These are phyloP conservation scores for Boloria euphrosyne DNA, from an alignment of 2,888 invertebrate genomes.

Conservation along the genomic window DNA sequence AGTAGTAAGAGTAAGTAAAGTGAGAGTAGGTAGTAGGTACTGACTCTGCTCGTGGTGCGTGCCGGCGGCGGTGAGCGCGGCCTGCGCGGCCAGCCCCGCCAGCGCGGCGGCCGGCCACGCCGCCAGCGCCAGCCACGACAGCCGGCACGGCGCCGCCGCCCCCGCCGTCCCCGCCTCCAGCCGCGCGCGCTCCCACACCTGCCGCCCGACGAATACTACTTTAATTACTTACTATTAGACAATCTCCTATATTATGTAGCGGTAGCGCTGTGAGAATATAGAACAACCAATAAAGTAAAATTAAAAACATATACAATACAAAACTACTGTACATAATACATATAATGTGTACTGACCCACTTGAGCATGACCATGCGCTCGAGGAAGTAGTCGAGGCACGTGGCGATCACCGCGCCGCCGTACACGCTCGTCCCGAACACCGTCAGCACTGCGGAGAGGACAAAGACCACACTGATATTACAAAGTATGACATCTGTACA, in stretches of 20 bases:
- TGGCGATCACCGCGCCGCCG: slow-evolving; percentile 87
- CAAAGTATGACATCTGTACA: too few relatives aligned
- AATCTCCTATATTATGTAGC: background rate
- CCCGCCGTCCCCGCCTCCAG: slow-evolving; percentile 78
- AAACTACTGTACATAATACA: background rate
- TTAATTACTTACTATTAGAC: too few relatives aligned
- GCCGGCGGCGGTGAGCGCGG: slow-evolving; percentile 86
- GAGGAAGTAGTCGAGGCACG: slow-evolving; percentile 88
- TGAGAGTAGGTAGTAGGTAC: slow-evolving; percentile 40
- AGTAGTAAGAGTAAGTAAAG: too few relatives aligned
- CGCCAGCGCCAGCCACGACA: slow-evolving; percentile 88
- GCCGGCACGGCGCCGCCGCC: slow-evolving; percentile 84
- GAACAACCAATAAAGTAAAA: too few relatives aligned
- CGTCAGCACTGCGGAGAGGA: slow-evolving; percentile 80
- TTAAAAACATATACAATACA: too few relatives aligned
- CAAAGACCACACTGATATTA: background rate
- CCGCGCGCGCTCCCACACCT: slow-evolving; percentile 85
- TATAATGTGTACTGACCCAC: slow-evolving; percentile 73
- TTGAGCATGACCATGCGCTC: slow-evolving; percentile 86
- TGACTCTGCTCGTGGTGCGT: slow-evolving; percentile 85
- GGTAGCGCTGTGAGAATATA: too few relatives aligned
- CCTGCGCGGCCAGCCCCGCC: slow-evolving; percentile 86
- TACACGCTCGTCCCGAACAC: slow-evolving; percentile 89
- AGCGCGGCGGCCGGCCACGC: slow-evolving; percentile 88
- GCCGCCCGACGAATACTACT: background rate